Evolutionary conservation across 2,888 invertebrate genomes (phyloP), one percentile per base, ranked within the genome.

Genomic region (Liposcelis brunnea): DNA sequence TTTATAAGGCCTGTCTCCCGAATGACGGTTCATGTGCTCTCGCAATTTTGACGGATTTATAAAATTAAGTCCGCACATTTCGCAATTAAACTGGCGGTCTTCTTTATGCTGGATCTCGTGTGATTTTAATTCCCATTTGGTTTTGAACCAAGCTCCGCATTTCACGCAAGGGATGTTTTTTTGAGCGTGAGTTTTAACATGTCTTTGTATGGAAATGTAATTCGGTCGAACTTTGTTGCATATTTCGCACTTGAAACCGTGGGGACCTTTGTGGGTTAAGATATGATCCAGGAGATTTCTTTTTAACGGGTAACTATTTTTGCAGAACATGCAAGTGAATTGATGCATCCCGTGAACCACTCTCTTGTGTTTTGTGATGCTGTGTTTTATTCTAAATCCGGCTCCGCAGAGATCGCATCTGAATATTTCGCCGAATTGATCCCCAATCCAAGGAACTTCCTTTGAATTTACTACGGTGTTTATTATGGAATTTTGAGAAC

Each of bases 111-210:
- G 68, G 47, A 65, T 67, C 55, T 71, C 49, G 73, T 61, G 51
- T 77, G 78, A 1, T 70, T 67, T 43, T 72, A 71, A 50, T 72
- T 74, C 8, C 71, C 68, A 35, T 72, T 73, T 72, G 46, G 69
- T 71, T 2, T 67, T 64, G 56, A 78, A 78, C 11, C 69, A 68
- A 44, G 72, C 67, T 52, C 72, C 69, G 55, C 78, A 78, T 33
- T 70, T 68, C 2, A 69, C 67, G 54, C 78, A 78, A 52, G 40
- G 40, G 40, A 40, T 40, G 19, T 19, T 40, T 21, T 40, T 40
- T 18, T 14, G 19, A 18, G 40, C 40, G 19, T 40, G 40, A 18
- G 40, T 40, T 21, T 40, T 40, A 18, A 40, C 16, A 18, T 40
- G 40, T 10, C 40, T 16, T 18, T 40, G 40, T 40, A 40, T 40